These are phyloP conservation scores for Penaeus chinensis DNA, from an alignment of 1,140 invertebrate species.

Conservation along the genomic window DNA sequence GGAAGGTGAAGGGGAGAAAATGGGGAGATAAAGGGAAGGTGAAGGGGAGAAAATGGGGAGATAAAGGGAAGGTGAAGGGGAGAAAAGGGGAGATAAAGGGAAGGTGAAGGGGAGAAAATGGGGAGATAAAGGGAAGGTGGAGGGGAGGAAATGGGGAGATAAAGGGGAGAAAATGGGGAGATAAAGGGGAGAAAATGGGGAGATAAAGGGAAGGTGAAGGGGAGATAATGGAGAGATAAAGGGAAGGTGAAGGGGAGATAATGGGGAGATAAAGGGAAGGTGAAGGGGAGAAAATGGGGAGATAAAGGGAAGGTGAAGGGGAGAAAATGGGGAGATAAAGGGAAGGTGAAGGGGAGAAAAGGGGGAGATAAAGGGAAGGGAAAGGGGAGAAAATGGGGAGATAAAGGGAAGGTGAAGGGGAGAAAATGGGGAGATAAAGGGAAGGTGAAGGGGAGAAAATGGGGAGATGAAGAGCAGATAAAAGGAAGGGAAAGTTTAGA, in stretches of 20 bases:
- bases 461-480: too few relatives aligned
- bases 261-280: too few relatives aligned
- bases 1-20: not conserved
- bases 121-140: not conserved
- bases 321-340: too few relatives aligned
- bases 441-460: too few relatives aligned
- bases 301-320: not conserved
- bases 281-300: too few relatives aligned
- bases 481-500: too few relatives aligned
- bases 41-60: not conserved
- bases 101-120: not conserved
- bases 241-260: too few relatives aligned
- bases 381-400: not conserved
- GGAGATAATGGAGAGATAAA: too few relatives aligned
- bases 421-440: too few relatives aligned
- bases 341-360: not conserved
- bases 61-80: not conserved
- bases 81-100: not conserved
- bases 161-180: too few relatives aligned
- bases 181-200: too few relatives aligned
- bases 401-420: not conserved
- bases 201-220: too few relatives aligned
- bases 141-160: not conserved
- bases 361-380: not conserved
- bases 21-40: slow-evolving; percentile 3